Percentiles rank a stretch among this genome's conserved stretches.
These are phyloP conservation scores for Trachelus iudaicus DNA, from an alignment of 2,888 invertebrate genomes.

Conservation along the genomic window DNA sequence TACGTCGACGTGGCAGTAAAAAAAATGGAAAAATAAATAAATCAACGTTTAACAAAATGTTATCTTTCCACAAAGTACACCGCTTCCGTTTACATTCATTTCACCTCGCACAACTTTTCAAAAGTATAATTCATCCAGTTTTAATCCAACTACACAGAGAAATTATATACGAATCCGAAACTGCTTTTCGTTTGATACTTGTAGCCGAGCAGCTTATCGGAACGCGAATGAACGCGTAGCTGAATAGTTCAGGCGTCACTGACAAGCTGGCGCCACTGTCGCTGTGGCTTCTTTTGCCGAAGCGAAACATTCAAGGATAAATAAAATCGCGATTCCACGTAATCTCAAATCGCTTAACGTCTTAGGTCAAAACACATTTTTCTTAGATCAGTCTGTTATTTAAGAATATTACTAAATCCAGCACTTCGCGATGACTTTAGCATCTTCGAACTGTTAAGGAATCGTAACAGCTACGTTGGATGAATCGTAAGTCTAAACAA, in stretches of 20 bases:
- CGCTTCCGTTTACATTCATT: background rate
- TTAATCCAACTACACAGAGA: background rate
- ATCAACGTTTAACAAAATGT: background rate
- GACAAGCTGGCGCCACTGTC: background rate
- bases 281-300: background rate
- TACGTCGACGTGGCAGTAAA: background rate
- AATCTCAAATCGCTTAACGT: background rate
- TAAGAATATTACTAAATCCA: background rate
- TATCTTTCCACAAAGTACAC: background rate
- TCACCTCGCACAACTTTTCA: background rate
- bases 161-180: background rate
- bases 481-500: background rate
- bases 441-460: too few species aligned
- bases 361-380: background rate
- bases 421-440: background rate
- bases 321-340: background rate
- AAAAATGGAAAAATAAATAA: background rate
- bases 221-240: background rate
- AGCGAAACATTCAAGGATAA: background rate
- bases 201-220: background rate
- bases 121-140: background rate
- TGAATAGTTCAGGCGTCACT: background rate
- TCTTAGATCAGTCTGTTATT: background rate
- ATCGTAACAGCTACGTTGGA: too few species aligned
- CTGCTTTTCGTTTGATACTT: background rate